phyloP scores from a whole-genome alignment of 1,140 invertebrate species.

The Drosophila nikananu region DNA sequence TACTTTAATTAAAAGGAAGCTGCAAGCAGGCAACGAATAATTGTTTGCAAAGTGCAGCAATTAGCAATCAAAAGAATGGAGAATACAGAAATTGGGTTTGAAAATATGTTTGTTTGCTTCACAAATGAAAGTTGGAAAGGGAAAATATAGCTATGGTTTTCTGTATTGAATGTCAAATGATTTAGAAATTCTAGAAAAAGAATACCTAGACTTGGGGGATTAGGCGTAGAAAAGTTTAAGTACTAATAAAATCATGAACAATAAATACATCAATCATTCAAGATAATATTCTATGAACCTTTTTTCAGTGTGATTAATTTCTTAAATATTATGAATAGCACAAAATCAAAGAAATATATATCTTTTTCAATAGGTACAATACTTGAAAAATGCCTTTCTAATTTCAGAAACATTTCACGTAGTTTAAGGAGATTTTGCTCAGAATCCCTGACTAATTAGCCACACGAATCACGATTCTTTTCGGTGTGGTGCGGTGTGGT shows the following conservation, averaged over 20 bases:
- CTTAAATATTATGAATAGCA: slow-evolving; percentile 1
- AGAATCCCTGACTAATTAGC: slow-evolving; percentile 56
- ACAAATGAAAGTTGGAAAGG: neutral
- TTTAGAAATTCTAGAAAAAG: neutral
- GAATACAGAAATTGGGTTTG: neutral
- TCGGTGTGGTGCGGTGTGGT: slow-evolving; percentile 8
- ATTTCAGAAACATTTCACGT: slow-evolving; percentile 33
- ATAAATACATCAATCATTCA: neutral
- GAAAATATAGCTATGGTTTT: too few relatives aligned
- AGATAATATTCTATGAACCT: neutral
- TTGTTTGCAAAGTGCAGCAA: slow-evolving; percentile 25
- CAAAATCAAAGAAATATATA: neutral
- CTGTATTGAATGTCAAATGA: neutral
- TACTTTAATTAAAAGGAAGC: slow-evolving; percentile 44
- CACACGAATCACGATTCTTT: slow-evolving; percentile 46
- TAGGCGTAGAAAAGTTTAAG: neutral
- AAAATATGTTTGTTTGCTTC: neutral
- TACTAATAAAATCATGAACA: neutral
- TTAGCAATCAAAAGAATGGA: slow-evolving; percentile 1
- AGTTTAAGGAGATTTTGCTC: neutral
- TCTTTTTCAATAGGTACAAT: neutral
- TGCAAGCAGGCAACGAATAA: slow-evolving; percentile 17
- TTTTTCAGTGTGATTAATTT: neutral
- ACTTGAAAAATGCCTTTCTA: neutral
- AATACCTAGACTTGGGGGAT: neutral